Evolutionary conservation across 2,113 vertebrate species (phyloP), one percentile per base, ranked within the genome.

Genomic region (Poecile atricapillus): DNA sequence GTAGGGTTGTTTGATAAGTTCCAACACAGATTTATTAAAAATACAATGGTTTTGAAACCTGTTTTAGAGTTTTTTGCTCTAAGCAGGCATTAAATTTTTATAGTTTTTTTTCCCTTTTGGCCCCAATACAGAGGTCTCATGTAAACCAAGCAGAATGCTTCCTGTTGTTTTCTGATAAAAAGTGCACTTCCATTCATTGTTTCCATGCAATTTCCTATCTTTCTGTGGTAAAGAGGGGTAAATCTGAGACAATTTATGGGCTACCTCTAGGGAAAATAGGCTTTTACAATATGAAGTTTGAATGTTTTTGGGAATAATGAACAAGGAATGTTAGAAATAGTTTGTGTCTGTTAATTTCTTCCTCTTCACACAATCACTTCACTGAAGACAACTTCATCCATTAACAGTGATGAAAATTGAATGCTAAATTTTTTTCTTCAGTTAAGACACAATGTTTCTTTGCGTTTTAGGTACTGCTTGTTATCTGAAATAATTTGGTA

Each of bases 101-200:
- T 46, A 30, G 10, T 7, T 92, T 95, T 79, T 83, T 67, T 10
- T 1, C 7, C 10, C 35, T 74, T 95, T 94, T 97, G 97, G 90
- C 92, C 90, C 43, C 70, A 89, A 39, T 94, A 62, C 23, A 30
- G 83, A 93, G 70, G 90, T 96, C 92, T 95, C 89, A 43, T 93
- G 90, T 97, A 95, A 97, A 97, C 94, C 86, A 76, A 90, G 91
- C 91, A 93, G 89, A 97, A 97, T 96, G 91, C 95, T 98, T 98
- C 97, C 97, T 97, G 97, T 92, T 44, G 24, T 98, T 96, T 90
- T 95, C 97, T 97, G 96, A 97, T 97, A 97, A 95, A 96, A 97
- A 95, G 73, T 90, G 58, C 64, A 97, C 96, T 98, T 98, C 96
- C 97, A 98, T 97, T 97, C 94, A 98, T 97, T 97, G 97, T 98